Evolutionary conservation across 2,797 vertebrate genomes (phyloP), one percentile per base, ranked within the genome.

Genomic region (Cottoperca gobio): DNA sequence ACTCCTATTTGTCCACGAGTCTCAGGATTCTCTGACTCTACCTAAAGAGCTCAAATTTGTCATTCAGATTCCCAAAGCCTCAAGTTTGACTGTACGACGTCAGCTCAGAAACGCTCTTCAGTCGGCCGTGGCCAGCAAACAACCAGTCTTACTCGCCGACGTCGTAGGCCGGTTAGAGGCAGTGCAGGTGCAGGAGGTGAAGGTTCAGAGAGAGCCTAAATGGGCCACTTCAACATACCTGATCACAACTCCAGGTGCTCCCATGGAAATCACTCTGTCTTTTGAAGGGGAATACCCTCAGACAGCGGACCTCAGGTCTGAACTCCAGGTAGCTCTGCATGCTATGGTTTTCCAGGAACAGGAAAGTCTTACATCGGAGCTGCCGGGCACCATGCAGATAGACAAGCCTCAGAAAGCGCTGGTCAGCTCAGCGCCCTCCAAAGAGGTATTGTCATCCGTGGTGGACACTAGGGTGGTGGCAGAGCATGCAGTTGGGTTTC

Each of bases 271-370:
- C 59, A 93, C 94, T 2, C 65, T 97, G 24, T 79, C 86, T 2
- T 91, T 98, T 87, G 94, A 92, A 80, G 93, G 94, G 28, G 61
- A 95, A 33, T 96, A 93, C 79, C 94, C 95, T 77, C 95, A 97
- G 73, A 94, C 73, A 46, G 93, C 94, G 81, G 89, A 96, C 48
- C 89, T 97, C 67, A 94, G 93, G 88, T 93, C 42, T 9, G 94
- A 97, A 81, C 91, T 97, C 19, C 93, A 94, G 69, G 90, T 95
- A 60, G 94, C 94, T 40, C 93, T 99, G 35, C 91, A 90, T 45
- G 93, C 95, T 21, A 76, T 98, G 78, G 74, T 97, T 81, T 94
- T 83, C 90, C 94, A 96, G 60, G 95, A 97, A 72, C 93, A 92
- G 46, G 91, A 89, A 1, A 65, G 93, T 71, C 87, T 96, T 24